Percentiles rank a stretch among this genome's conserved stretches.
These are phyloP conservation scores for Heliconius hewitsoni DNA, from an alignment of 1,140 invertebrate genomes.

Conservation along the genomic window DNA sequence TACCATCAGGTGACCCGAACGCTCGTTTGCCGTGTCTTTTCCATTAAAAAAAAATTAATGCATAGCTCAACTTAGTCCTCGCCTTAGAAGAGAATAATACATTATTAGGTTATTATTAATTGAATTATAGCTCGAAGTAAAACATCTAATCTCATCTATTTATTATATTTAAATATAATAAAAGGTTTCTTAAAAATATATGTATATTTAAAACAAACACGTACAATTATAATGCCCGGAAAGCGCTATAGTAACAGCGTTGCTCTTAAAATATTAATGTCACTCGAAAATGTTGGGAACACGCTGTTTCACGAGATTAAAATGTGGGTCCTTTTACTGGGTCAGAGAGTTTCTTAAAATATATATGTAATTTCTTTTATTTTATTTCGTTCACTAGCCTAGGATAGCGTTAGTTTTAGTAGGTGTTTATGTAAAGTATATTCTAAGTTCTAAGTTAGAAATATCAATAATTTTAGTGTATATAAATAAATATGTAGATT, in stretches of 20 bases:
- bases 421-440: too few relatives aligned
- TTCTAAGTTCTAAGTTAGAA: too few relatives aligned
- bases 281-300: constrained; percentile 36
- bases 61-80: too few relatives aligned
- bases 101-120: too few relatives aligned
- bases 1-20: too few relatives aligned
- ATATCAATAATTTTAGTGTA: too few relatives aligned
- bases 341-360: constrained; percentile 18
- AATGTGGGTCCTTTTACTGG: constrained; percentile 25
- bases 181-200: background rate
- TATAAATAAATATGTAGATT: too few relatives aligned
- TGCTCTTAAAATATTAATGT: constrained; percentile 46
- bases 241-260: constrained; percentile 10
- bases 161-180: background rate
- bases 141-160: background rate
- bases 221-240: background rate
- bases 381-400: too few relatives aligned
- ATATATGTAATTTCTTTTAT: constrained; percentile 1
- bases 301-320: constrained; percentile 31
- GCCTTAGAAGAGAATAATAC: too few relatives aligned
- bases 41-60: too few relatives aligned
- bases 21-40: too few relatives aligned
- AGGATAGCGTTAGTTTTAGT: too few relatives aligned
- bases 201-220: background rate
- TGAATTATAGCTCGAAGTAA: background rate